These are phyloP conservation scores for Cassiopea xamachana DNA, from an alignment of 30 jellyfish, hydroid and myxozoan species.

Conservation along the genomic window DNA sequence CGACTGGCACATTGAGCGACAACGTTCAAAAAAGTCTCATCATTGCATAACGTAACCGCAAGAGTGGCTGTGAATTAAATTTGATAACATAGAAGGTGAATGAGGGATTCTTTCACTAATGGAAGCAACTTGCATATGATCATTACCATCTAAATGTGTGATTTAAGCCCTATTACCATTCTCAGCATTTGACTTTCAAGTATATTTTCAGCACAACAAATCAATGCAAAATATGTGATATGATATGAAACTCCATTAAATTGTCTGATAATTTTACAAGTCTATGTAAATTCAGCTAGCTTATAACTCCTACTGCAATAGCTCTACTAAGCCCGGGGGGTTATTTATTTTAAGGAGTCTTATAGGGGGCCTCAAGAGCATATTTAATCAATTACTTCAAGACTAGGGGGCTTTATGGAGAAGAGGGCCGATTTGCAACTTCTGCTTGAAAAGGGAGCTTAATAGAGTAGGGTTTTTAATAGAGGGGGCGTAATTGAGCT, in stretches of 20 bases:
- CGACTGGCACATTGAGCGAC: conserved; percentile 65
- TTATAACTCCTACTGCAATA: too few relatives aligned
- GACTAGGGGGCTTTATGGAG: too few relatives aligned
- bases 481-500: too few relatives aligned
- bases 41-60: conserved; percentile 67
- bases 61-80: conserved; percentile 48
- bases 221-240: neutral
- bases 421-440: too few relatives aligned
- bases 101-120: neutral
- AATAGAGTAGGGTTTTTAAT: too few relatives aligned
- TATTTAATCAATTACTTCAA: too few relatives aligned
- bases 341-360: too few relatives aligned
- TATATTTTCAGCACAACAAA: neutral
- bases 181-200: neutral
- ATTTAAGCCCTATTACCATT: neutral
- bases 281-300: too few relatives aligned
- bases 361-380: too few relatives aligned
- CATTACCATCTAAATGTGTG: neutral
- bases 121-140: neutral
- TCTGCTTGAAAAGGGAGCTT: too few relatives aligned
- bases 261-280: too few relatives aligned
- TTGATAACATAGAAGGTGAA: neutral
- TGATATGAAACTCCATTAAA: neutral
- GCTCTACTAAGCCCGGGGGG: too few relatives aligned
- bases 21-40: conserved; percentile 46